Evolutionary conservation across 2,797 vertebrate genomes (phyloP).

Genomic region (Crax fasciolata): DNA sequence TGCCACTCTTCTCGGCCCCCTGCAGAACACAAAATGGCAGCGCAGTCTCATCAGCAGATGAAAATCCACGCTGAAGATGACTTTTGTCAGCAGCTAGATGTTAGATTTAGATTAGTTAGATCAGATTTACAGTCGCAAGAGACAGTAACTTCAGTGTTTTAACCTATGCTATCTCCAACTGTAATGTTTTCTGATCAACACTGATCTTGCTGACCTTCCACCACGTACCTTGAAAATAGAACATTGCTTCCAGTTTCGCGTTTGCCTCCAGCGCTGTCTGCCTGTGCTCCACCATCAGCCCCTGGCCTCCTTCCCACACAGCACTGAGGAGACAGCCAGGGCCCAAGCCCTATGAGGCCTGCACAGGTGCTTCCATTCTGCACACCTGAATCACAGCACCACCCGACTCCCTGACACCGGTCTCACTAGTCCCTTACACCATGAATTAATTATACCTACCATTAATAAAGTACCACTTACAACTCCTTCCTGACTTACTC

Average conservation of each 20-base stretch:
- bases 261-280: not conserved
- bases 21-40: not conserved
- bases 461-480: not conserved
- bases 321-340: not conserved
- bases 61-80: not conserved
- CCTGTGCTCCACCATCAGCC: not conserved
- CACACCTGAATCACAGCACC: accelerated
- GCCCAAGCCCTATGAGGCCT: not conserved
- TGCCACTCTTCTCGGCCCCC: conserved; percentile 45
- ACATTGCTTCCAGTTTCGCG: accelerated
- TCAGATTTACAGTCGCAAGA: not conserved
- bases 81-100: not conserved
- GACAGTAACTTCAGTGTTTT: not conserved
- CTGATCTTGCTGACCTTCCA: not conserved
- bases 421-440: not conserved
- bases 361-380: not conserved
- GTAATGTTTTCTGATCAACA: not conserved
- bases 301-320: not conserved
- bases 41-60: not conserved
- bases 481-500: not conserved
- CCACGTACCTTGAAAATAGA: not conserved
- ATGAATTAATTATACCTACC: not conserved
- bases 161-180: not conserved
- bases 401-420: not conserved
- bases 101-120: no score